Base-by-base conservation (phyloP, 2,113 vertebrate species). In the Tricholaema leucomelas region DNA sequence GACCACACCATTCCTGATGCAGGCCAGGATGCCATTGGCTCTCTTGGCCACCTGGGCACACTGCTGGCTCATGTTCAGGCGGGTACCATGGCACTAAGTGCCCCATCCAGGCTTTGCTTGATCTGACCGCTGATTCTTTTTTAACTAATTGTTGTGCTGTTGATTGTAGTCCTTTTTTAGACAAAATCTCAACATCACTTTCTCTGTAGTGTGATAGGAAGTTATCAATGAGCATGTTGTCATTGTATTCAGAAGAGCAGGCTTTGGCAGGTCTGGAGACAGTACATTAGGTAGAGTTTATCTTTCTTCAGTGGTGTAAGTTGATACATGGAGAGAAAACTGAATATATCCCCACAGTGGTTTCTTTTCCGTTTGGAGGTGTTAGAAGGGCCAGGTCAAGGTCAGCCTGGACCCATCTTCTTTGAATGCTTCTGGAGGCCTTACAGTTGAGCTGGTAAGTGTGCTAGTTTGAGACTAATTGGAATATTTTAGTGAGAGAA, bases 251-350 rank as follows among this genome's bases (percentile, higher is more conserved):
- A 83, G 71, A 88, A n/a, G 79, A 77, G 42, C 33, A 50, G 67
- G 61, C 55, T 88, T 91, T 72, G 74, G 76, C 81, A 31, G 46
- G 87, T 91, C 69, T 74, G 69, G 67, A 85, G 79, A 79, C 85
- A 82, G 7, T 87, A 46, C 38, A 50, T 80, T 91, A 90, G 69
- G 72, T 83, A 91, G 85, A 85, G 69, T 67, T 74, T 77, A 60
- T 67, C 88, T 78, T 87, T 59, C 38, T 82, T 87, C 67, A 87
- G 52, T n/a, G n/a, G n/a, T n/a, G n/a, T n/a, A n/a, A n/a, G n/a
- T 28, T 31, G 66, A 20, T 33, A 73, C 33, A 50, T n/a, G 38
- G 67, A 86, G 48, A 74, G 24, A 65, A 90, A 94, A 40, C 30
- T 17, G 69, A 81, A 58, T 1, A 2, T 60, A 65, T 83, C 72